Evolutionary conservation across 2,113 vertebrate genomes (phyloP), one percentile per base, ranked within the genome.

Genomic region (Eubucco bourcierii): DNA sequence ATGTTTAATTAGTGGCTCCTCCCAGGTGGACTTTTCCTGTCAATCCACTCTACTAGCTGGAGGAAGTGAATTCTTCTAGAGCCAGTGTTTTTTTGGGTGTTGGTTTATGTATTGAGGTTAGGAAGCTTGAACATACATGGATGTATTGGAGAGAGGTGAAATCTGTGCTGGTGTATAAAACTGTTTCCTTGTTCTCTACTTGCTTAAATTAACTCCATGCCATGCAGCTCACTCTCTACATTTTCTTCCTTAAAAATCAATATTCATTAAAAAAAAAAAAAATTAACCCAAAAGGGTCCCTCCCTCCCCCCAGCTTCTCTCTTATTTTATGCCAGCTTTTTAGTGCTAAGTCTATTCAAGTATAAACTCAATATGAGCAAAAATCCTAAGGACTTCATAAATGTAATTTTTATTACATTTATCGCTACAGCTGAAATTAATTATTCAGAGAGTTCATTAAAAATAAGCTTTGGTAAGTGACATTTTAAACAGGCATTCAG

Each of bases 361-460:
- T 59, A 31, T 14, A 74, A 89, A 77, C 50, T 79, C 70, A 78
- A 72, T 89, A 93, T 25, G 68, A 90, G 52, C 25, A 63, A 91
- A 95, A 95, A 83, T 59, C 75, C 56, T 27, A 59, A 87, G 88
- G 85, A 91, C 84, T 94, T 88, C 55, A 34, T 84, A 81, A 95
- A 86, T 87, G 76, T 90, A 92, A 92, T 94, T 96, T 96, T 96
- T 95, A 94, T 94, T 95, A 73, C 88, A 75, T 96, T 95, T 96
- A 96, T 96, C 93, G 96, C 76, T 89, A 8, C 63, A 83, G 86
- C 84, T 90, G 91, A 81, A 94, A 91, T 96, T 94, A 95, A 94
- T 95, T 95, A 94, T 80, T 95, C 83, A 9, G 61, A 72, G 70
- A n/a, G 37, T 70, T 96, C 95, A 95, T 97, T 96, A 96, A 96